Percentiles rank a stretch among this genome's conserved stretches.
Conservation (phyloP, 2,113 vertebrate species). For the Macheiramphus alcinus region DNA sequence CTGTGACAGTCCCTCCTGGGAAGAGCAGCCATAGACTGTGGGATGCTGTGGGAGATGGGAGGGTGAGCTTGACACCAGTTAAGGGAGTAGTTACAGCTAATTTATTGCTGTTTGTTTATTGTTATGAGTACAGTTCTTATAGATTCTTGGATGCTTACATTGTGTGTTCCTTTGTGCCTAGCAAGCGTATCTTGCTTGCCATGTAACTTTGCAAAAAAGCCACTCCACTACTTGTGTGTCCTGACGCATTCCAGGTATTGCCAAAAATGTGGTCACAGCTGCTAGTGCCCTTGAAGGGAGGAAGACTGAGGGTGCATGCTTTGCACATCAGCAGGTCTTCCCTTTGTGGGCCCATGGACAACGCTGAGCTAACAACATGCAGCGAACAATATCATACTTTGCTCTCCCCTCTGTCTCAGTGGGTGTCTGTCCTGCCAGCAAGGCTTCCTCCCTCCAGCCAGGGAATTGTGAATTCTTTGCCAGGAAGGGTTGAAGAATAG, state of each 20-base stretch:
- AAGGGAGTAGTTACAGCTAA: neutral
- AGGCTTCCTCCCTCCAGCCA: neutral
- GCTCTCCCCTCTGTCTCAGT: neutral
- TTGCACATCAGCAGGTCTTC: neutral
- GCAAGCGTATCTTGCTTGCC: neutral
- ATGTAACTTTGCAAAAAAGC: neutral
- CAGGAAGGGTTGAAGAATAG: neutral
- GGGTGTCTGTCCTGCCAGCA: neutral
- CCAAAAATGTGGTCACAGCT: neutral
- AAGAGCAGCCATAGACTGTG: neutral
- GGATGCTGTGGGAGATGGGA: neutral
- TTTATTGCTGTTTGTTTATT: neutral
- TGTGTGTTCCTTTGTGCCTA: neutral
- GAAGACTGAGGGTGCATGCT: neutral
- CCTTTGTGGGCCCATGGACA: neutral
- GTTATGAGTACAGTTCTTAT: neutral
- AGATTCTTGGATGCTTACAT: neutral
- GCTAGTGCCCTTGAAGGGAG: neutral
- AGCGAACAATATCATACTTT: neutral
- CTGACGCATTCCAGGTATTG: neutral
- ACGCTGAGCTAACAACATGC: neutral
- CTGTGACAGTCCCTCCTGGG: neutral
- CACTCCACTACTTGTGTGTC: neutral
- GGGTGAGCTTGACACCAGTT: neutral
- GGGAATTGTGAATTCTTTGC: neutral